Percentiles rank a stretch among this genome's conserved stretches.
These are phyloP conservation scores for Drosophila tani DNA, from an alignment of 1,140 invertebrate species.

Conservation along the genomic window DNA sequence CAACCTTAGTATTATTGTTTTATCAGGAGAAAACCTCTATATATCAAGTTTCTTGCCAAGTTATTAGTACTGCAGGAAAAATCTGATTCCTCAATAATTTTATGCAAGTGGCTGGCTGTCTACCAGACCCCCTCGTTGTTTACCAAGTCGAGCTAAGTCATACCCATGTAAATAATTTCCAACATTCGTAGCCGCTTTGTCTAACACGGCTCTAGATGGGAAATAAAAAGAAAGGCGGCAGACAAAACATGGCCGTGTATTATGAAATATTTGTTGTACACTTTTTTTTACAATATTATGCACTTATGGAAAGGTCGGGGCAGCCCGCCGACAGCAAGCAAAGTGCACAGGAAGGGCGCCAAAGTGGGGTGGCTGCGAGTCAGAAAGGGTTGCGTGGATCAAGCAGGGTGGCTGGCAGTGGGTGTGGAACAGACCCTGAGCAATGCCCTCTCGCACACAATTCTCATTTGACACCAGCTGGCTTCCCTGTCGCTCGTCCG, in stretches of 20 bases:
- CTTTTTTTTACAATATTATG: conserved; percentile 67
- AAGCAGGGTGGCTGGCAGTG: conserved; percentile 20
- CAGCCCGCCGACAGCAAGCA: not conserved
- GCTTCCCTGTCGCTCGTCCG: conserved; percentile 49
- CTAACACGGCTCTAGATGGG: conserved; percentile 31
- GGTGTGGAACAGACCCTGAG: conserved; percentile 34
- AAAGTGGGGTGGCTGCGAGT: conserved; percentile 18
- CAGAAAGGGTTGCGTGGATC: conserved; percentile 39
- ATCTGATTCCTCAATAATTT: conserved; percentile 2
- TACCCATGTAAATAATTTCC: conserved; percentile 28
- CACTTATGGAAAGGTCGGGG: conserved; percentile 62
- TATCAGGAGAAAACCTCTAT: not conserved
- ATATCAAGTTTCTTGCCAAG: not conserved
- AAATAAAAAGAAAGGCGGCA: conserved; percentile 24
- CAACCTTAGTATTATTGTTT: too few relatives aligned
- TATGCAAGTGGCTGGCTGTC: not conserved
- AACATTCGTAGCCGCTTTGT: conserved; percentile 50
- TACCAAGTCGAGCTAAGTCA: conserved; percentile 14
- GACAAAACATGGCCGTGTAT: conserved; percentile 63
- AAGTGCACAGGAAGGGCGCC: conserved; percentile 19
- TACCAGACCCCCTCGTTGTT: conserved; percentile 13
- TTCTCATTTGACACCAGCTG: conserved; percentile 73
- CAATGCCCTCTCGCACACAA: conserved; percentile 64
- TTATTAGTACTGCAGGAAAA: too few relatives aligned
- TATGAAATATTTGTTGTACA: conserved; percentile 53